Evolutionary conservation across 64 coral and sea anemone species (phyloP).

Genomic region (Montipora cactus): DNA sequence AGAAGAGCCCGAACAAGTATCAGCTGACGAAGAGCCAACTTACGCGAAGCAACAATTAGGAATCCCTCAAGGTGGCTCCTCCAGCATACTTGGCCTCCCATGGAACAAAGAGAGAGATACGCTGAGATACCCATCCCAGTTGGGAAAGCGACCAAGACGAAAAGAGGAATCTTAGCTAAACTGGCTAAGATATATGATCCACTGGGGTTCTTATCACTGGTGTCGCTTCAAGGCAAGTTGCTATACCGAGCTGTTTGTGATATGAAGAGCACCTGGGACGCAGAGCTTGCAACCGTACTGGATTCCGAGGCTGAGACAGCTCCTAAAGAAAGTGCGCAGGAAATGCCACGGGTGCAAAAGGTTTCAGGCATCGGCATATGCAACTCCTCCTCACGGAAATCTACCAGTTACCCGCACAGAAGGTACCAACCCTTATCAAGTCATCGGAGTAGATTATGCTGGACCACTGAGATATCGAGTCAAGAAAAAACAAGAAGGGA

Average conservation of each 20-base stretch:
- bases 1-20: too few species aligned
- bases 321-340: background rate
- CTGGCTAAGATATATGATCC: background rate
- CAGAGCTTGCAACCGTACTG: background rate
- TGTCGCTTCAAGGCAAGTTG: background rate
- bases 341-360: slow-evolving; percentile 40
- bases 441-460: slow-evolving; percentile 4
- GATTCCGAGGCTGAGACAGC: slow-evolving; percentile 7
- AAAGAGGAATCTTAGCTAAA: background rate
- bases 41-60: too few species aligned
- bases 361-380: slow-evolving; percentile 1
- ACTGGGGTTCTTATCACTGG: background rate
- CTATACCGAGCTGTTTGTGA: background rate
- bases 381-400: slow-evolving; percentile 1
- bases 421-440: slow-evolving; percentile 15
- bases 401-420: slow-evolving; percentile 40
- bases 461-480: background rate
- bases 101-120: too few species aligned
- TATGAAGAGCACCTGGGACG: background rate
- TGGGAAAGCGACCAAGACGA: background rate
- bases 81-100: too few species aligned
- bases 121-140: too few species aligned
- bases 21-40: too few species aligned
- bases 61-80: too few species aligned
- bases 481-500: background rate